Evolutionary conservation across 2,113 vertebrate genomes (phyloP).

Genomic region (Tor tambroides): DNA sequence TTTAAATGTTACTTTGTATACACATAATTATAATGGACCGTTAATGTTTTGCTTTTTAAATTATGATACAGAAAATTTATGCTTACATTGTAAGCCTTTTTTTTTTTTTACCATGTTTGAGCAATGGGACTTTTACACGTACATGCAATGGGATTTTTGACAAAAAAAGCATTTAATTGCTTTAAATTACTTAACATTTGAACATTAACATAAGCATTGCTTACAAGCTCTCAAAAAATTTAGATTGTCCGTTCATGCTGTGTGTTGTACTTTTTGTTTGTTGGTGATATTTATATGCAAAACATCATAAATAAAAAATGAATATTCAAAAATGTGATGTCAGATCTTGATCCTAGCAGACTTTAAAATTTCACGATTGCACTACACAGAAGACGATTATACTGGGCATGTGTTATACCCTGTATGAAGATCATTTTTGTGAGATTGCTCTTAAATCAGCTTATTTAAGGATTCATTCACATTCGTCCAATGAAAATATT

Average conservation of each 20-base stretch:
- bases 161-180: not conserved
- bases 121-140: not conserved
- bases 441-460: not conserved
- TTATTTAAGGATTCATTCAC: too few species aligned
- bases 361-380: not conserved
- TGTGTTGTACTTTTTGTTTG: not conserved
- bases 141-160: not conserved
- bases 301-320: not conserved
- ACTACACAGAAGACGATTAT: not conserved
- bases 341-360: not conserved
- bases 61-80: not conserved
- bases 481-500: not conserved
- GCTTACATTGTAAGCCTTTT: not conserved
- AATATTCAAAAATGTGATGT: not conserved
- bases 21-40: not conserved
- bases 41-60: not conserved
- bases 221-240: not conserved
- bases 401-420: not conserved
- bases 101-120: not conserved
- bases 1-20: slow-evolving; percentile 4
- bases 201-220: not conserved
- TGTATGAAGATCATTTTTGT: not conserved
- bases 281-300: slow-evolving; percentile 19
- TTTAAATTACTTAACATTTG: not conserved
- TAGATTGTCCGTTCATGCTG: not conserved